Evolutionary conservation across 2,113 vertebrate species (phyloP), one percentile per base, ranked within the genome.

Genomic region (Onychostruthus taczanowskii): DNA sequence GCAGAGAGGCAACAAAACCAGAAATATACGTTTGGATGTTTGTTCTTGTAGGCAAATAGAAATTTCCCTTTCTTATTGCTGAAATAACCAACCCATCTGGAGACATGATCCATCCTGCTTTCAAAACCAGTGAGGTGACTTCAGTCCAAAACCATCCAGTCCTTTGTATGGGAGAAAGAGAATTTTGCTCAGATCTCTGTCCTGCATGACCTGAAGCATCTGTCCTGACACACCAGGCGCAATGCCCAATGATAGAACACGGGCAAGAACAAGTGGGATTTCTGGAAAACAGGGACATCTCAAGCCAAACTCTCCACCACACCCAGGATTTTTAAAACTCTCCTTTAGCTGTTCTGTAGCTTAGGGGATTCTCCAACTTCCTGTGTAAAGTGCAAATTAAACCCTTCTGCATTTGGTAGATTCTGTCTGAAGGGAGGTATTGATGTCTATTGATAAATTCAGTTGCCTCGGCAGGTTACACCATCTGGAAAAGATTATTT

Each of bases 401-500:
- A 41, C 17, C 11, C 19, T 73, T 66, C 59, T 84, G 30, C 41
- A 19, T 61, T 89, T 52, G 1, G 49, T 31, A 77, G 44, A 31
- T 61, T 62, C 39, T 73, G 9, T 81, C 30, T 67, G 39, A 27
- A 74, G 28, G 46, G 26, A 87, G 9, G 4, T 84, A 80, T 73
- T 55, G 58, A 30, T 39, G 18, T 76, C 23, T 88, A 26, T 55
- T 2, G 18, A 62, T n/a, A 49, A 20, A 44, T 50, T 49, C 17
- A 12, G 37, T 24, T 27, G n/a, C 47, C n/a, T 69, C 3, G 0
- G 49, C 50, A 75, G 62, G 67, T 79, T 19, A 73, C 63, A 52
- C 22, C 24, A 41, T 39, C 76, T 73, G 79, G 43, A 77, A 90
- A 86, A 79, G 17, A 30, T 69, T 84, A 62, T 92, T 80, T 89